Percentiles rank a stretch among this genome's conserved stretches.
These are phyloP conservation scores for Drosophila nigritarsus DNA, from an alignment of 2,888 invertebrate genomes.

Conservation along the genomic window DNA sequence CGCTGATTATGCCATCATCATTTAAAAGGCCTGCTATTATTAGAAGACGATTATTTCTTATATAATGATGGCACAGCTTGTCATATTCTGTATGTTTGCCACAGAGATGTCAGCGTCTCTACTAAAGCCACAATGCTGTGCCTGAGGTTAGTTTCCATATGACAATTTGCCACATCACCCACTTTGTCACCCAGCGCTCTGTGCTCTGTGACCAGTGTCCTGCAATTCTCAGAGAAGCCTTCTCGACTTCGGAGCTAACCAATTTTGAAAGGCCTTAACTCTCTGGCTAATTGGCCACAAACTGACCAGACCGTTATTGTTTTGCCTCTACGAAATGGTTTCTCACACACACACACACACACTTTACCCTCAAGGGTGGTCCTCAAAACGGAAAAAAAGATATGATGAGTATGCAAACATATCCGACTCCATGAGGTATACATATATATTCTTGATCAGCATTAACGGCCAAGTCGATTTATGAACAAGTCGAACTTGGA, in stretches of 20 bases:
- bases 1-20: not conserved
- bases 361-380: not conserved
- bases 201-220: not conserved
- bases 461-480: not conserved
- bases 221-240: not conserved
- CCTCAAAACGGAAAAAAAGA: not conserved
- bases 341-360: not conserved
- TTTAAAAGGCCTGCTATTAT: not conserved
- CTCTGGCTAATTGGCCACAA: constrained; percentile 7
- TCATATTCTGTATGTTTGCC: not conserved
- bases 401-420: not conserved
- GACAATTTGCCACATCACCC: not conserved
- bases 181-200: not conserved
- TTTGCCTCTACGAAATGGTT: not conserved
- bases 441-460: not conserved
- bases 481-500: not conserved
- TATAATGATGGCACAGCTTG: not conserved
- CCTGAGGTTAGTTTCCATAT: not conserved
- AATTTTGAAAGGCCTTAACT: not conserved
- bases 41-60: not conserved
- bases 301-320: not conserved
- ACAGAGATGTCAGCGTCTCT: not conserved
- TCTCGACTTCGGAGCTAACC: not conserved
- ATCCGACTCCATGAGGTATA: not conserved
- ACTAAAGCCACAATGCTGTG: not conserved